Conservation (phyloP, 1,140 invertebrate genomes). For the Psilanteris sp. region DNA sequence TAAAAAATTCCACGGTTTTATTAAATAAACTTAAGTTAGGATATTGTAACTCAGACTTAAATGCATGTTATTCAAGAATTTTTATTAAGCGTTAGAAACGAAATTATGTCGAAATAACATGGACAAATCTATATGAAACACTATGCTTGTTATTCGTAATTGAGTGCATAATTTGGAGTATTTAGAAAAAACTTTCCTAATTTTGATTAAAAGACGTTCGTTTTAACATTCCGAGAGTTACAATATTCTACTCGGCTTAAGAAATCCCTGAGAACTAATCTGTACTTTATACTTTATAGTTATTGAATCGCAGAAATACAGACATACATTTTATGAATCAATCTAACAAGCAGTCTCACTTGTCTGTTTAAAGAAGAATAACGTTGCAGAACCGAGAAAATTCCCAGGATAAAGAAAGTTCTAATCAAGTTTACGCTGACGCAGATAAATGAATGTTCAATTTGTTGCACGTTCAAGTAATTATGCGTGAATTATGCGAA, state of each 20-base stretch:
- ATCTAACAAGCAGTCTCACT: neutral
- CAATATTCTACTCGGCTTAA: conserved; percentile 15
- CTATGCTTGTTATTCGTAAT: no score
- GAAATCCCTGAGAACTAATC: conserved; percentile 53
- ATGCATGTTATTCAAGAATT: no score
- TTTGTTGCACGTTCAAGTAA: conserved; percentile 6
- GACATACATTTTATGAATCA: conserved; percentile 25
- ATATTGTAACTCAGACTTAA: conserved; percentile 7
- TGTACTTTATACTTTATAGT: conserved; percentile 20
- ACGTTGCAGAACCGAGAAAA: neutral
- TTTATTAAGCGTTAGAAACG: no score
- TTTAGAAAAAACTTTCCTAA: no score
- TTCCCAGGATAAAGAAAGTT: neutral
- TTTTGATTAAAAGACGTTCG: no score
- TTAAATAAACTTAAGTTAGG: neutral
- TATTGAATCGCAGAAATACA: conserved; percentile 4
- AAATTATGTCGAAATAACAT: no score
- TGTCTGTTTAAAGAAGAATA: neutral
- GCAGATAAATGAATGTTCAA: neutral
- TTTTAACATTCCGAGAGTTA: no score
- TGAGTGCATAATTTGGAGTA: no score
- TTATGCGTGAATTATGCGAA: neutral
- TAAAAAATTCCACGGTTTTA: neutral
- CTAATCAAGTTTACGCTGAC: conserved; percentile 4
- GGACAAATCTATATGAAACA: no score